Conservation (phyloP, 2,113 vertebrate species). For the Prietella phreatophila region DNA sequence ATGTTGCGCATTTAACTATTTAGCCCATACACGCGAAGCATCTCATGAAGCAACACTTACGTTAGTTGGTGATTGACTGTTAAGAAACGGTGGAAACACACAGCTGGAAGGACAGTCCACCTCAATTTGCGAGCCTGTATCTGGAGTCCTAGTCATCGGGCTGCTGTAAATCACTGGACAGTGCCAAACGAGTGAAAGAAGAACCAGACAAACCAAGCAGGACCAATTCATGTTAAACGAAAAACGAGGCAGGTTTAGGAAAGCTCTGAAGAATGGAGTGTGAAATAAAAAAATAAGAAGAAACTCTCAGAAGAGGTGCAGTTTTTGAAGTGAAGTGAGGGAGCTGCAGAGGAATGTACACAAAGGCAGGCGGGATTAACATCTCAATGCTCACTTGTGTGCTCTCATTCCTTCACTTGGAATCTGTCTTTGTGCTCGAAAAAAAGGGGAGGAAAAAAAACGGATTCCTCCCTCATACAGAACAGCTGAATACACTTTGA, state of each 20-base stretch:
- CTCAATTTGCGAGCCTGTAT: background rate
- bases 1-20: background rate
- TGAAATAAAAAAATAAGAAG: background rate
- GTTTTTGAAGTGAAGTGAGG: slow-evolving; percentile 1
- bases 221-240: slow-evolving; percentile 28
- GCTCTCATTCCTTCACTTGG: background rate
- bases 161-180: background rate
- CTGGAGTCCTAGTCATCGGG: background rate
- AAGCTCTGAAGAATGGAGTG: background rate
- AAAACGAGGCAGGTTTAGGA: background rate
- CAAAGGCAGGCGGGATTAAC: slow-evolving; percentile 16
- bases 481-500: slow-evolving; percentile 39
- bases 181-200: background rate
- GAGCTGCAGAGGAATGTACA: slow-evolving; percentile 11
- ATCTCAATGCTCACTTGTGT: slow-evolving; percentile 1
- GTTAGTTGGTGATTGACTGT: background rate
- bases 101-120: slow-evolving; percentile 19
- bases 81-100: background rate
- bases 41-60: slow-evolving; percentile 4
- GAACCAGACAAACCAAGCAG: slow-evolving; percentile 1
- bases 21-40: background rate
- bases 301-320: background rate
- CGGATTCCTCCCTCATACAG: background rate
- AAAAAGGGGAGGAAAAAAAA: background rate
- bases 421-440: background rate